These are phyloP conservation scores for Rapana venosa DNA, from an alignment of 2,888 invertebrate species.

Conservation along the genomic window DNA sequence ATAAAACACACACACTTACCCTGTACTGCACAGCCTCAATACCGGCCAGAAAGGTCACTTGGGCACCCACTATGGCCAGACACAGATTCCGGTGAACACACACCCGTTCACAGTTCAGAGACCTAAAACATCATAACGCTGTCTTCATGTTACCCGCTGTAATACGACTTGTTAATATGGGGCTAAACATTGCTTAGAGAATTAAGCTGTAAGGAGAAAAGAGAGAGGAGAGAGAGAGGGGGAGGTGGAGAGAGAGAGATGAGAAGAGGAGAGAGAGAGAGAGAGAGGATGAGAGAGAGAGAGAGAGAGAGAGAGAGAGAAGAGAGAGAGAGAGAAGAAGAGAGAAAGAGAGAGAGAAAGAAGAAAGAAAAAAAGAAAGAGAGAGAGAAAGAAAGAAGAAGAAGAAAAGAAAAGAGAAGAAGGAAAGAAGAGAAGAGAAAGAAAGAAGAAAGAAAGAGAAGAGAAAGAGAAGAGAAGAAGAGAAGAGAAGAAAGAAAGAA, in stretches of 20 bases:
- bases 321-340: neutral
- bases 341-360: no score
- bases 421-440: no score
- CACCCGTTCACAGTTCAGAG: conserved; percentile 65
- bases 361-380: no score
- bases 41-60: conserved; percentile 63
- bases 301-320: neutral
- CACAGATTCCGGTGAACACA: conserved; percentile 69
- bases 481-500: no score
- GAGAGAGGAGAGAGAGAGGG: neutral
- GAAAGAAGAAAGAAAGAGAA: no score
- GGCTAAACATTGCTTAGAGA: no score
- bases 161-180: no score
- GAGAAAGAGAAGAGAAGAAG: no score
- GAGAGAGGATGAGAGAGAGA: neutral
- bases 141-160: neutral
- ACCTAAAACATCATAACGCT: conserved; percentile 51
- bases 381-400: no score
- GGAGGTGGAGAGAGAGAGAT: neutral
- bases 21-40: conserved; percentile 58
- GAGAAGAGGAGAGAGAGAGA: neutral
- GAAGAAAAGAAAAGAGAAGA: no score
- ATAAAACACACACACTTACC: conserved; percentile 51
- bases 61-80: conserved; percentile 63
- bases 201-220: no score